Evolutionary conservation across 2,797 vertebrate species (phyloP).

Genomic region (Crenuchus spilurus): DNA sequence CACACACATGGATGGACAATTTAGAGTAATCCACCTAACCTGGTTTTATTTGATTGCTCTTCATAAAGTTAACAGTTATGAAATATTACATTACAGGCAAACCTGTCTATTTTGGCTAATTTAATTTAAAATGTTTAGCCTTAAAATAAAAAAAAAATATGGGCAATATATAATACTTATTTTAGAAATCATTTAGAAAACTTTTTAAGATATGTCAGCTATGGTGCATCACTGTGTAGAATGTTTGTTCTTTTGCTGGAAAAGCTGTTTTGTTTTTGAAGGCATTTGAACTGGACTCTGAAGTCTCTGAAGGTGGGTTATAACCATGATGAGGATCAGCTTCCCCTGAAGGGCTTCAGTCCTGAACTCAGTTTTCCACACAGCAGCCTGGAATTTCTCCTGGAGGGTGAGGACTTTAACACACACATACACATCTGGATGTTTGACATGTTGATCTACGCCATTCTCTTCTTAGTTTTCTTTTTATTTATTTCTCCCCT

Average conservation of each 20-base stretch:
- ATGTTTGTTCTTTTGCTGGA: background rate
- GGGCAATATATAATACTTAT: too few species aligned
- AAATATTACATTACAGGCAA: too few species aligned
- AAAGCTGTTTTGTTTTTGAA: constrained; percentile 58
- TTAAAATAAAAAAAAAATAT: too few species aligned
- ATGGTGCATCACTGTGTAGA: too few species aligned
- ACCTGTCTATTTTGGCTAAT: too few species aligned
- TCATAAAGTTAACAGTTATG: too few species aligned
- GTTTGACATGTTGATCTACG: background rate
- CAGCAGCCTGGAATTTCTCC: constrained; percentile 86
- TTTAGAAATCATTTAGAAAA: too few species aligned
- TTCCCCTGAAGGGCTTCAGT: constrained; percentile 86
- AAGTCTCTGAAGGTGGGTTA: constrained; percentile 89
- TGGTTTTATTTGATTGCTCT: too few species aligned
- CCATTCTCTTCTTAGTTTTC: background rate
- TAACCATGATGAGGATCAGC: constrained; percentile 84
- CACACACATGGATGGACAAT: too few species aligned
- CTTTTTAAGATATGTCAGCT: too few species aligned
- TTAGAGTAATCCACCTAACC: too few species aligned
- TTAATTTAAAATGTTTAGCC: too few species aligned
- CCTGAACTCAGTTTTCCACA: constrained; percentile 89
- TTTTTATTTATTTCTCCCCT: background rate
- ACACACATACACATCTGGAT: background rate
- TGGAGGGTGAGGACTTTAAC: constrained; percentile 81
- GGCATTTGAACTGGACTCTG: constrained; percentile 95